Conservation (phyloP, 1,140 invertebrate genomes). For the Heliconius congener region DNA sequence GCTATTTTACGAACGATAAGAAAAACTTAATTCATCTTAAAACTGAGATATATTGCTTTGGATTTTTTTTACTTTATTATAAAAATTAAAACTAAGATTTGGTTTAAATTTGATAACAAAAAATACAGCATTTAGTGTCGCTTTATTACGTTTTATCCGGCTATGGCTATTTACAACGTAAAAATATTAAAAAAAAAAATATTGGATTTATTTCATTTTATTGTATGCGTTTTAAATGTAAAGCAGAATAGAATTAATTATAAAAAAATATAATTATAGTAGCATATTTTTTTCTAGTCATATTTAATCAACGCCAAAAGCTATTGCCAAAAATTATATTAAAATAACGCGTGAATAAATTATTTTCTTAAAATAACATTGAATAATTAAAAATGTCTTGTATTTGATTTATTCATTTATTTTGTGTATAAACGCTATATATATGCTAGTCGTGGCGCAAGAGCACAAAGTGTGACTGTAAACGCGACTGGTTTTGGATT, state of each 20-base stretch:
- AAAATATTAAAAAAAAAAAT: not conserved
- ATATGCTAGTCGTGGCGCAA: too few species aligned
- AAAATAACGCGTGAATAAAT: not conserved
- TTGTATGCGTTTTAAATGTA: not conserved
- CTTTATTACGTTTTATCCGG: not conserved
- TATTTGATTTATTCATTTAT: too few species aligned
- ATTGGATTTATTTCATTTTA: not conserved
- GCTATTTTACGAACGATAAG: conserved; percentile 2
- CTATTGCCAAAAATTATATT: conserved; percentile 30
- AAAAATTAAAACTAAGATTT: not conserved
- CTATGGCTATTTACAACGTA: not conserved
- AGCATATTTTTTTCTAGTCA: conserved; percentile 32
- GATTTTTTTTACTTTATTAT: not conserved
- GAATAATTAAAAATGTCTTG: not conserved
- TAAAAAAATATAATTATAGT: not conserved
- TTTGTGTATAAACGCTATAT: too few species aligned
- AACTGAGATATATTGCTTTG: not conserved
- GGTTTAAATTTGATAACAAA: not conserved
- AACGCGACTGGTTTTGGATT: too few species aligned
- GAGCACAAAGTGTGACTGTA: too few species aligned
- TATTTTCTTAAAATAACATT: not conserved
- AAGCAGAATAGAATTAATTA: not conserved
- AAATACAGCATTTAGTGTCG: not conserved
- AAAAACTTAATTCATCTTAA: not conserved
- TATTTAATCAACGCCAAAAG: conserved; percentile 32